Evolutionary conservation across 2,797 vertebrate genomes (phyloP).

Genomic region (Arctocebus calabarensis): DNA sequence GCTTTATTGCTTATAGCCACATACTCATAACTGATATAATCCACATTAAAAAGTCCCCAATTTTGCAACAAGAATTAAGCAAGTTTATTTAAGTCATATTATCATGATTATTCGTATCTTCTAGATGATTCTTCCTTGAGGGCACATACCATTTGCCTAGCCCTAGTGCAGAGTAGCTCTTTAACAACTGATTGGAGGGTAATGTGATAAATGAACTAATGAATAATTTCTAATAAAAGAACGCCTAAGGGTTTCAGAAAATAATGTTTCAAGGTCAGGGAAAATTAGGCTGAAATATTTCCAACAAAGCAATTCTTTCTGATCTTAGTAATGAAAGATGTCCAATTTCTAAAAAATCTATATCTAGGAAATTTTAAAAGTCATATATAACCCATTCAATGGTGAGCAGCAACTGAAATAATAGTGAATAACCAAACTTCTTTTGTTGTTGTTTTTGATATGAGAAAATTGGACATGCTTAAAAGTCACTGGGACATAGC

Average conservation of each 20-base stretch:
- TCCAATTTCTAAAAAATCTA: neutral
- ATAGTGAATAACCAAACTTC: neutral
- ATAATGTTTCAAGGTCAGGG: neutral
- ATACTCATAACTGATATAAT: neutral
- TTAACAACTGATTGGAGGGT: neutral
- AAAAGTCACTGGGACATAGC: neutral
- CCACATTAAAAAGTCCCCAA: neutral
- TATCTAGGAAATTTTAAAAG: neutral
- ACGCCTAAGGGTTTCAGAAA: neutral
- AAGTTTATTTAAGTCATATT: neutral
- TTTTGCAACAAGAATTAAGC: neutral
- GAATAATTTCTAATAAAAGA: neutral
- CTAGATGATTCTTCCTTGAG: neutral
- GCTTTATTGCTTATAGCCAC: neutral
- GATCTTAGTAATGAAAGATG: neutral
- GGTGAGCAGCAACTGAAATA: neutral
- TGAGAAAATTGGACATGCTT: neutral
- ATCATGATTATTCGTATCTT: neutral
- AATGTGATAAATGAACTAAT: neutral
- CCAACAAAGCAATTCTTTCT: neutral
- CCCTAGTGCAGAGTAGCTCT: neutral
- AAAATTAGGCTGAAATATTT: constrained; percentile 8
- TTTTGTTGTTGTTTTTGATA: neutral
- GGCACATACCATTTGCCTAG: neutral
- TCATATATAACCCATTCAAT: neutral